Percentiles rank a stretch among this genome's conserved stretches.
Conservation (phyloP, 2,888 invertebrate species). For the Athripsodes cinereus region DNA sequence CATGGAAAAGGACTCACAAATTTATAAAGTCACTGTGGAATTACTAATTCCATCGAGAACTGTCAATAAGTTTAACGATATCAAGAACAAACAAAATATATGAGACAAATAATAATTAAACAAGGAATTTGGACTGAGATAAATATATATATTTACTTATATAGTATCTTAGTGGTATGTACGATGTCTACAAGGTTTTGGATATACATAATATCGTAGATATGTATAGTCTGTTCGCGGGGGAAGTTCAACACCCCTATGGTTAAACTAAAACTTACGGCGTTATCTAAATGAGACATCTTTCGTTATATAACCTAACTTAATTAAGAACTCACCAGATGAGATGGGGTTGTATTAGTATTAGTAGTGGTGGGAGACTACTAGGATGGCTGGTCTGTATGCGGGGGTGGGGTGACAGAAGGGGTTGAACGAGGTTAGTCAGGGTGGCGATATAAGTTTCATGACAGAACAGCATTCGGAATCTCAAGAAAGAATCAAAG, state of each 20-base stretch:
- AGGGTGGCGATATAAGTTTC: slow-evolving; percentile 19
- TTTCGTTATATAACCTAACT: slow-evolving; percentile 56
- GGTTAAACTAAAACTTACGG: slow-evolving; percentile 45
- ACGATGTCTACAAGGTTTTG: no score
- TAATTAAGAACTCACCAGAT: slow-evolving; percentile 55
- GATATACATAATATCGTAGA: no score
- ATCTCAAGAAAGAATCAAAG: no score
- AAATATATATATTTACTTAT: no score
- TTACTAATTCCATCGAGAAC: no score
- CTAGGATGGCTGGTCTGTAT: slow-evolving; percentile 20
- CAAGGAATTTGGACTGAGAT: no score
- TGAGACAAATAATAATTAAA: no score
- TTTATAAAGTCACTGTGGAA: no score
- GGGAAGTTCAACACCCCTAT: not conserved
- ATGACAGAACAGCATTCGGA: slow-evolving; percentile 8
- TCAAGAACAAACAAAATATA: no score
- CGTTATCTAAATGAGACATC: slow-evolving; percentile 56
- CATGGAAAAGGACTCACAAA: no score
- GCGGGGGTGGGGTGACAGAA: slow-evolving; percentile 5
- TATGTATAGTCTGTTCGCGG: not conserved
- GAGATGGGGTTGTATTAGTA: slow-evolving; percentile 51
- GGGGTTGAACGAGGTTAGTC: slow-evolving; percentile 2
- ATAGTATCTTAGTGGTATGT: no score
- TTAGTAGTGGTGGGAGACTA: slow-evolving; percentile 32
- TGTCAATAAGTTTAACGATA: no score